These are phyloP conservation scores for Crematogaster levior DNA, from an alignment of 2,888 invertebrate species.

Conservation along the genomic window DNA sequence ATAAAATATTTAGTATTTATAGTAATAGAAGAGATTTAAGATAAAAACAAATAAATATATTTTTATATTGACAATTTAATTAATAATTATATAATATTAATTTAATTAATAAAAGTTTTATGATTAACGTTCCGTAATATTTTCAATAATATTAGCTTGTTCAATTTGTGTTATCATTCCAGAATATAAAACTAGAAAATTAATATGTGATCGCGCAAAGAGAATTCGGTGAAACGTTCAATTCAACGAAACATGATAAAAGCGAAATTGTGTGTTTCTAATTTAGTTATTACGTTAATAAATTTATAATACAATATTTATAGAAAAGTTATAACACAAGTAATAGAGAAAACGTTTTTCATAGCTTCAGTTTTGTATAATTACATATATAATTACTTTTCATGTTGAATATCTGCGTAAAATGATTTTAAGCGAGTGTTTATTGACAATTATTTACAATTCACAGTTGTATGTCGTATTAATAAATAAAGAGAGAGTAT, in stretches of 20 bases:
- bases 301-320: background rate
- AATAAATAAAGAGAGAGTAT: background rate
- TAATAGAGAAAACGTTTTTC: background rate
- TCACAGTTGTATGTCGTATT: background rate
- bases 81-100: too few species aligned
- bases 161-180: background rate
- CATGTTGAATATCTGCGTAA: background rate
- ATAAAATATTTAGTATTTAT: background rate
- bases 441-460: background rate
- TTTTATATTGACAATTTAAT: background rate
- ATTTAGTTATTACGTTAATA: background rate
- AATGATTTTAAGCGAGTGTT: background rate
- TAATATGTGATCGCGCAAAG: background rate
- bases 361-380: background rate
- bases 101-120: too few species aligned
- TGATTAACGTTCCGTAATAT: background rate
- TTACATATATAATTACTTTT: background rate
- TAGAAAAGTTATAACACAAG: background rate
- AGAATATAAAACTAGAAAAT: background rate
- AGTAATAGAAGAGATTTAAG: background rate
- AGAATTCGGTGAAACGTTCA: background rate
- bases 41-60: background rate
- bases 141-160: background rate
- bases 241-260: background rate
- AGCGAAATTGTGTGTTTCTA: background rate